Evolutionary conservation across 1,140 invertebrate species (phyloP).

Genomic region (Carcinoscorpius rotundicauda): DNA sequence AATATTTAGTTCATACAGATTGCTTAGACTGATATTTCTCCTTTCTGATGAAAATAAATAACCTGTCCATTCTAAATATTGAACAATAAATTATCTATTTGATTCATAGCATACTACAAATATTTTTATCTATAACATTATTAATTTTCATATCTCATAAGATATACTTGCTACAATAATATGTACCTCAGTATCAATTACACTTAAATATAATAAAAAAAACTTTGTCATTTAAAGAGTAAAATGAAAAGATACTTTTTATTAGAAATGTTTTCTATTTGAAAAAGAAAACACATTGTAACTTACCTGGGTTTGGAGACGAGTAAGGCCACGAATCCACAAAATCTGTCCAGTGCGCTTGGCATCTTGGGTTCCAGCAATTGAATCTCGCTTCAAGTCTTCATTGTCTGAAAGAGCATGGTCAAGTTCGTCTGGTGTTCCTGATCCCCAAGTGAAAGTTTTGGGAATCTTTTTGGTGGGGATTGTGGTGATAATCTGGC

Average conservation of each 20-base stretch:
- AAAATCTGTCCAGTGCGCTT: conserved; percentile 95
- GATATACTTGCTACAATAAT: neutral
- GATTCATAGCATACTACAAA: too few relatives aligned
- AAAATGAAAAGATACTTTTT: neutral
- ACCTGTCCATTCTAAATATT: too few relatives aligned
- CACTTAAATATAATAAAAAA: neutral
- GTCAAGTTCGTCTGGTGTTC: conserved; percentile 68
- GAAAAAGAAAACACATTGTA: neutral
- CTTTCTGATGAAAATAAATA: too few relatives aligned
- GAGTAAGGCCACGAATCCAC: conserved; percentile 95
- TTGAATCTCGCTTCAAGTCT: conserved; percentile 75
- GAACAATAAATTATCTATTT: too few relatives aligned
- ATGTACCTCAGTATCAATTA: neutral
- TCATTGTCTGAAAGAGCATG: conserved; percentile 64
- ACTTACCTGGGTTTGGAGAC: conserved; percentile 98
- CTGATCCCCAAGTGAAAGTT: conserved; percentile 69
- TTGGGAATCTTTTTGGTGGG: conserved; percentile 91
- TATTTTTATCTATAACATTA: too few relatives aligned
- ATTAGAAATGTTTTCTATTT: neutral
- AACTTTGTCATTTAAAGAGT: neutral
- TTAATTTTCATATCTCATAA: too few relatives aligned
- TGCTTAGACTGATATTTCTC: too few relatives aligned
- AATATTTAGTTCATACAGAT: too few relatives aligned
- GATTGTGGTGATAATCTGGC: conserved; percentile 89
- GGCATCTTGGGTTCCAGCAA: conserved; percentile 47